Evolutionary conservation across 2,888 invertebrate genomes (phyloP).

Genomic region (Dendrolimus houi): DNA sequence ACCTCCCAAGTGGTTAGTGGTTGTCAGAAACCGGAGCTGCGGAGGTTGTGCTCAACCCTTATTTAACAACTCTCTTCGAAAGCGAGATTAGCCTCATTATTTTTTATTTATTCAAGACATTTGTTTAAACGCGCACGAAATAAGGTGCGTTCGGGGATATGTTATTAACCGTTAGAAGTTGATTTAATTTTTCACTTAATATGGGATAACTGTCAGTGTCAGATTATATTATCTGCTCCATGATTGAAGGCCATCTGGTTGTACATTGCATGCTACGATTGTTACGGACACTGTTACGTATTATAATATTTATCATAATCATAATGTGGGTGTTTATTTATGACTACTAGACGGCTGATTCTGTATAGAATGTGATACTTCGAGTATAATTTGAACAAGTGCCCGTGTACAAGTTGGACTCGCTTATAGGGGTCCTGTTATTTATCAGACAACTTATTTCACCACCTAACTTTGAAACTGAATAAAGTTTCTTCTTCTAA

Average conservation of each 20-base stretch:
- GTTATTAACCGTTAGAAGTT: constrained; percentile 27
- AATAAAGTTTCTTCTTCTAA: too few relatives aligned
- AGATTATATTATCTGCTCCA: constrained; percentile 20
- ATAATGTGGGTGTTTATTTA: constrained; percentile 6
- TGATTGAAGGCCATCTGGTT: constrained; percentile 31
- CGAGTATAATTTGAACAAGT: too few relatives aligned
- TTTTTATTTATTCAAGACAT: constrained; percentile 12
- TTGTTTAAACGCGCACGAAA: constrained; percentile 26
- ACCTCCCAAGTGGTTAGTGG: constrained; percentile 62
- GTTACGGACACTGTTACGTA: constrained; percentile 17
- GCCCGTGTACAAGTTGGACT: too few relatives aligned
- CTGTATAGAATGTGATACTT: too few relatives aligned
- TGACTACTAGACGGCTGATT: background rate
- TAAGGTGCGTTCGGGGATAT: constrained; percentile 8
- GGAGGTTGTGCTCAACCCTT: constrained; percentile 36
- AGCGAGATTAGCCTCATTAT: constrained; percentile 32
- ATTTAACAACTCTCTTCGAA: constrained; percentile 42
- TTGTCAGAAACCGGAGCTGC: constrained; percentile 29
- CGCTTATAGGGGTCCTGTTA: too few relatives aligned
- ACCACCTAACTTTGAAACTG: too few relatives aligned
- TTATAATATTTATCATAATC: constrained; percentile 10
- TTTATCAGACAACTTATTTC: too few relatives aligned
- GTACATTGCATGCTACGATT: constrained; percentile 25
- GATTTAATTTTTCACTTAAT: constrained; percentile 34
- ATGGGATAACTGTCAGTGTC: constrained; percentile 34